A percentile compares a stretch with the other conserved stretches of the same genome.
These are phyloP conservation scores for Poeciliopsis turneri DNA, from an alignment of 2,797 vertebrate genomes.

Conservation along the genomic window DNA sequence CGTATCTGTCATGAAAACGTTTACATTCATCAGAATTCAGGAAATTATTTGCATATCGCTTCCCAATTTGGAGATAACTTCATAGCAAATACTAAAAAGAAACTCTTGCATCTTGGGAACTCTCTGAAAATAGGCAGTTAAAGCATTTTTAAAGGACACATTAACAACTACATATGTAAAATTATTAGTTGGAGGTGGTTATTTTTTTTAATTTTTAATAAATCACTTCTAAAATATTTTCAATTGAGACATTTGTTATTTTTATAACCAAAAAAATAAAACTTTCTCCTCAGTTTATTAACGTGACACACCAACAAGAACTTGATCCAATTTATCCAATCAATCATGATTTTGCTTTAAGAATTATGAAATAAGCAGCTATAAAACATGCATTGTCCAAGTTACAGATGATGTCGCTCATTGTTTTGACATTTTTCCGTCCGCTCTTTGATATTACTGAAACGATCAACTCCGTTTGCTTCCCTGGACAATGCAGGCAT, in stretches of 20 bases:
- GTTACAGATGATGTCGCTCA: not conserved
- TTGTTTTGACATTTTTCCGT: not conserved
- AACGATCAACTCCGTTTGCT: not conserved
- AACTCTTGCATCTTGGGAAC: not conserved
- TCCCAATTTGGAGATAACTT: too few relatives aligned
- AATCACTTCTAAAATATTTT: not conserved
- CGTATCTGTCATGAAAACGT: not conserved
- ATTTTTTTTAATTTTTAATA: too few relatives aligned
- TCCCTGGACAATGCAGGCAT: not conserved
- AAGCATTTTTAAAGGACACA: too few relatives aligned
- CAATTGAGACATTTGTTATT: not conserved
- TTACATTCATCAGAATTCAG: not conserved
- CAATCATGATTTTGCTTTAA: not conserved
- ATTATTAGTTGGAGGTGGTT: too few relatives aligned
- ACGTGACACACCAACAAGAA: not conserved
- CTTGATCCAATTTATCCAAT: not conserved
- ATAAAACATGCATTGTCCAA: not conserved
- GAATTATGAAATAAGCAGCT: not conserved
- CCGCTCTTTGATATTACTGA: not conserved
- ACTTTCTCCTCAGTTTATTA: not conserved
- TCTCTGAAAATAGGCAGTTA: not conserved
- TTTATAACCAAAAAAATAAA: not conserved
- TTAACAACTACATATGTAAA: too few relatives aligned
- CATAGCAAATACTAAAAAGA: too few relatives aligned
- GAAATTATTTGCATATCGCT: too few relatives aligned